phyloP scores from a whole-genome alignment of 2,797 vertebrate species.

The Mus caroli region DNA sequence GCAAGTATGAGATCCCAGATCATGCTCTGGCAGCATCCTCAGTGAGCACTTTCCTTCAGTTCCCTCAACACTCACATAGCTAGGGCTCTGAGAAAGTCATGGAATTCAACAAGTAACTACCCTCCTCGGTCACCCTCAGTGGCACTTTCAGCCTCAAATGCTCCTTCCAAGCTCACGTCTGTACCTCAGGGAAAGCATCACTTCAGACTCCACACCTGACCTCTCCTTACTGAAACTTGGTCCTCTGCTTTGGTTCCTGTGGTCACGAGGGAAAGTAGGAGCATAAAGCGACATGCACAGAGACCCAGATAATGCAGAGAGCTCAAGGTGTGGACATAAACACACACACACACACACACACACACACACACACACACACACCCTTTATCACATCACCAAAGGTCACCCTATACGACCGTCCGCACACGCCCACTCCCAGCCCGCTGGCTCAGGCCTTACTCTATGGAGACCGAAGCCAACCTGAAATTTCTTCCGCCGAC shows the following conservation, averaged over 20 bases:
- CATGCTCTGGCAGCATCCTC: background rate
- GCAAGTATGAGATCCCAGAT: background rate
- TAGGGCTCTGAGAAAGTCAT: background rate
- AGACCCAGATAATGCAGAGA: background rate
- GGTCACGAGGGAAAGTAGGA: background rate
- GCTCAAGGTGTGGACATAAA: background rate
- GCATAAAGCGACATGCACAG: background rate
- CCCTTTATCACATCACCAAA: background rate
- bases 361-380: background rate
- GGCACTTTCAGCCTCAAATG: background rate
- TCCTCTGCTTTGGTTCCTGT: background rate
- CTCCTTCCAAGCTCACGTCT: background rate
- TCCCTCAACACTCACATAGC: background rate
- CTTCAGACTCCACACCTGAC: background rate
- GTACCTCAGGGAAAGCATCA: background rate
- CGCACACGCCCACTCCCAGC: background rate
- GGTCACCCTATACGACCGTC: background rate
- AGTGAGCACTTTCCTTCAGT: background rate
- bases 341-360: background rate
- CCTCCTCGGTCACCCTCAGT: background rate
- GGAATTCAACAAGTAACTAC: background rate
- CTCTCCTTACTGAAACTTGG: background rate
- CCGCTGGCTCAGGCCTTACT: background rate
- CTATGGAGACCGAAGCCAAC: background rate
- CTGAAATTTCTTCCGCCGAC: no score